phyloP scores from a whole-genome alignment of 2,113 vertebrate genomes.

The Piaya cayana region DNA sequence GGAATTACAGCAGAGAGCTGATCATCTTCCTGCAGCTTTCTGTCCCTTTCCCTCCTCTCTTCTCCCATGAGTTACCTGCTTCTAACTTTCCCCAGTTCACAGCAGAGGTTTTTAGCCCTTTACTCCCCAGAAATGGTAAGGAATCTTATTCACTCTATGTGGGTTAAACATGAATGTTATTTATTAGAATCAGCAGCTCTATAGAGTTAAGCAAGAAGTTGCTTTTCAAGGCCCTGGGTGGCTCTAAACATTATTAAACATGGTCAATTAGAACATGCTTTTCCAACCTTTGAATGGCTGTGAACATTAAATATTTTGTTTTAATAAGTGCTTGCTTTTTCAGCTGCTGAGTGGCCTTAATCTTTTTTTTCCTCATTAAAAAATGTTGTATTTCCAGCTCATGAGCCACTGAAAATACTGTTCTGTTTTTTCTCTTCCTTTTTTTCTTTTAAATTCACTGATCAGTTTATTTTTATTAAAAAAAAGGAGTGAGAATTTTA shows the following conservation, averaged over 20 bases:
- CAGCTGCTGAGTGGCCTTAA: constrained; percentile 62
- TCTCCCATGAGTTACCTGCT: neutral
- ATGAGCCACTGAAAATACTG: constrained; percentile 68
- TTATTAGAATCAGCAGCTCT: constrained; percentile 32
- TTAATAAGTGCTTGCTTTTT: constrained; percentile 73
- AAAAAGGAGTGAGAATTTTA: constrained; percentile 6
- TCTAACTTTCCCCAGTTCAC: neutral
- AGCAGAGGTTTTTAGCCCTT: neutral
- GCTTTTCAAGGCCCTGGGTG: constrained; percentile 59
- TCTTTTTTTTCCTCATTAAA: constrained; percentile 63
- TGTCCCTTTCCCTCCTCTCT: neutral
- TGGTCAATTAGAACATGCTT: constrained; percentile 52
- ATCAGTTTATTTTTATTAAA: constrained; percentile 15
- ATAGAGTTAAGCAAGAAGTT: constrained; percentile 17
- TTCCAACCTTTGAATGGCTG: constrained; percentile 51
- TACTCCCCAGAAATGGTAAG: neutral
- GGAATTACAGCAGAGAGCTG: neutral
- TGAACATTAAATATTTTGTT: constrained; percentile 72
- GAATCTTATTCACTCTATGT: neutral
- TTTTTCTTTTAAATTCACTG: neutral
- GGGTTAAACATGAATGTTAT: neutral
- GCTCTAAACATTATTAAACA: constrained; percentile 67
- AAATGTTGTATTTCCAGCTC: constrained; percentile 69
- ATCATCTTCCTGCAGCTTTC: neutral
- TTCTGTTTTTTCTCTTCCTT: neutral